Evolutionary conservation across 2,797 vertebrate species (phyloP), one percentile per base, ranked within the genome.

Genomic region (Tarsius wallacei): DNA sequence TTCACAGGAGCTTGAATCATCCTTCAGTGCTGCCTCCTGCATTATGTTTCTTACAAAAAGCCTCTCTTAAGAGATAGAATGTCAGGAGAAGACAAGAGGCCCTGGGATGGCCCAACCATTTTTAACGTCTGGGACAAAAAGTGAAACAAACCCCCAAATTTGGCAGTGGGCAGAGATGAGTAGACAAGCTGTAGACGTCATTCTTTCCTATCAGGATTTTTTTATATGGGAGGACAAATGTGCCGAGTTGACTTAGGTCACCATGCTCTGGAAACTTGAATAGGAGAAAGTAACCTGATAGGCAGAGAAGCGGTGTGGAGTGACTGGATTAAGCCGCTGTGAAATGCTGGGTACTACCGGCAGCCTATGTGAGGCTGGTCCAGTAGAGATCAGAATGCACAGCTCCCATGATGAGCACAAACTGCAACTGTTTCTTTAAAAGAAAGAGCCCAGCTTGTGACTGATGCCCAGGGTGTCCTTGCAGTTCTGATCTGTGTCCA

Each of bases 41-140:
- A 21, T 53, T 71, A 16, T 33, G 42, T 68, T 61, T 86, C 59
- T 31, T 63, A 70, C 15, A 77, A 90, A 91, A 84, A 76, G 24
- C n/a, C 71, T 96, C 57, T n/a, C 53, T 78, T 81, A 63, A 80
- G 12, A 51, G 31, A 63, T 33, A 88, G 73, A 80, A 78, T 13
- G 53, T 74, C 57, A 96, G 14, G 53, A 77, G 49, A 77, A 57
- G 59, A 84, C 26, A 14, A 68, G n/a, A 4, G 26, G 17, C n/a
- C 49, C 24, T 14, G 31, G 63, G 49, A 64, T 64, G 73, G 11
- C 5, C 47, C 53, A 64, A 59, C 7, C 14, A 28, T 82, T 73
- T 14, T 28, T 82, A 90, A 66, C 5, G 68, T 77, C 86, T 22
- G 91, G 74, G 78, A 33, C 13, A 73, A 74, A 87, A 91, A 76